Percentiles rank a stretch among this genome's conserved stretches.
Evolutionary conservation across 2,888 invertebrate species (phyloP).

Genomic region (Ormyrus pomaceus): DNA sequence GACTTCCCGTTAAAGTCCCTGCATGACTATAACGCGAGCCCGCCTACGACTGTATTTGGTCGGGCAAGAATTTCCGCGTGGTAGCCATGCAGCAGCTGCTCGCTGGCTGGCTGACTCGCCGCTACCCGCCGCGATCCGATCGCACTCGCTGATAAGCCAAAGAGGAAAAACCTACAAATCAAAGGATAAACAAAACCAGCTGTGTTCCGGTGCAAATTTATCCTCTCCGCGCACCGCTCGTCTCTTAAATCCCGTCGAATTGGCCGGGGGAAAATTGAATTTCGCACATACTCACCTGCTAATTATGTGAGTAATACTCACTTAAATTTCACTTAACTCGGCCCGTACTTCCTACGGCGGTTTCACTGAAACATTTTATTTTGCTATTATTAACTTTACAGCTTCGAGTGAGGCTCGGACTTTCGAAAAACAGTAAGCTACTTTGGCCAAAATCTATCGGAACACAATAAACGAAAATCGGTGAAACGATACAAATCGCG

Average conservation of each 20-base stretch:
- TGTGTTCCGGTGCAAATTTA: no score
- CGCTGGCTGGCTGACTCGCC: background rate
- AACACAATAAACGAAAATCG: slow-evolving; percentile 4
- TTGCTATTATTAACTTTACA: no score
- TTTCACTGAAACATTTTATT: no score
- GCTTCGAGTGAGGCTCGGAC: no score
- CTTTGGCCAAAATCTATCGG: background rate
- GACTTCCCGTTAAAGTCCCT: slow-evolving; percentile 38
- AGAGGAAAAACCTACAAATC: slow-evolving; percentile 19
- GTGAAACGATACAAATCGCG: background rate
- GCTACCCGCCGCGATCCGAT: slow-evolving; percentile 7
- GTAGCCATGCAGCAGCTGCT: slow-evolving; percentile 23
- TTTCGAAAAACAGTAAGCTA: no score
- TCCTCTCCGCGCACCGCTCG: no score
- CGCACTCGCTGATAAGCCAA: slow-evolving; percentile 15
- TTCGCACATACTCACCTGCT: no score
- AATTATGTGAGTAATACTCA: no score
- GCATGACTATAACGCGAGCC: background rate
- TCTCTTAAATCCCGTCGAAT: no score
- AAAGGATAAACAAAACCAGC: slow-evolving; percentile 37
- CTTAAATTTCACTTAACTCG: no score
- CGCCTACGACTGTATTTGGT: slow-evolving; percentile 48
- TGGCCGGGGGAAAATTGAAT: no score
- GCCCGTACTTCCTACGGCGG: no score
- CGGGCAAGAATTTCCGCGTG: slow-evolving; percentile 31